These are phyloP conservation scores for Poeciliopsis paucimaculata DNA, from an alignment of 2,797 vertebrate genomes.

Conservation along the genomic window DNA sequence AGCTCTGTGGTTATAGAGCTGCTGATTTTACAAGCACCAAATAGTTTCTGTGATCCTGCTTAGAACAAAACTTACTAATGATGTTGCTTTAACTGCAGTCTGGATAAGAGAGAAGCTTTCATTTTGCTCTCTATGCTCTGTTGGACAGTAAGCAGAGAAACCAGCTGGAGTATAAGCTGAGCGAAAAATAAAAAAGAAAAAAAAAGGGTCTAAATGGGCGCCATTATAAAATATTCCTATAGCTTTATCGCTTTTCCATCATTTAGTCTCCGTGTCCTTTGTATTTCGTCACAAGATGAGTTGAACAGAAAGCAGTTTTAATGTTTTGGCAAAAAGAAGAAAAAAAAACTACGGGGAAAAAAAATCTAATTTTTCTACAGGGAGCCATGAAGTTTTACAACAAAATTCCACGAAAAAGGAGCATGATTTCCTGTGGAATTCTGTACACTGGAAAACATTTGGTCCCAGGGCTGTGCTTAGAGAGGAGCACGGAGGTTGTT, in stretches of 20 bases:
- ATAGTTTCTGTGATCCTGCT: neutral
- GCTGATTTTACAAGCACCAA: conserved; percentile 7
- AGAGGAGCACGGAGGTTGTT: neutral
- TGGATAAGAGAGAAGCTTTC: neutral
- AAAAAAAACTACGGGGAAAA: neutral
- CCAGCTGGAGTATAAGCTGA: neutral
- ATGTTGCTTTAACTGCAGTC: conserved; percentile 1
- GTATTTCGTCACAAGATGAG: neutral
- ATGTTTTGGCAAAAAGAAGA: neutral
- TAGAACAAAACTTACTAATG: conserved; percentile 2
- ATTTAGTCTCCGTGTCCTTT: neutral
- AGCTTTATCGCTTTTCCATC: neutral
- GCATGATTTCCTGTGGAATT: conserved; percentile 2
- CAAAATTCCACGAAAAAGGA: conserved; percentile 3
- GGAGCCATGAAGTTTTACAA: neutral
- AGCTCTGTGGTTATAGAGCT: neutral
- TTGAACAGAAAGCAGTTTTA: neutral
- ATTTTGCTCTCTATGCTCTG: neutral
- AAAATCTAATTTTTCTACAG: neutral
- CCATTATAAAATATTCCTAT: neutral
- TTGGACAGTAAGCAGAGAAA: neutral
- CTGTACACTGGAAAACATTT: conserved; percentile 3
- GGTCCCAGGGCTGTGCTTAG: neutral
- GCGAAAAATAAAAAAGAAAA: neutral
- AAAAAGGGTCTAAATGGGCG: neutral